Evolutionary conservation across 1,140 invertebrate genomes (phyloP).

Genomic region (Helicorthomorpha holstii): DNA sequence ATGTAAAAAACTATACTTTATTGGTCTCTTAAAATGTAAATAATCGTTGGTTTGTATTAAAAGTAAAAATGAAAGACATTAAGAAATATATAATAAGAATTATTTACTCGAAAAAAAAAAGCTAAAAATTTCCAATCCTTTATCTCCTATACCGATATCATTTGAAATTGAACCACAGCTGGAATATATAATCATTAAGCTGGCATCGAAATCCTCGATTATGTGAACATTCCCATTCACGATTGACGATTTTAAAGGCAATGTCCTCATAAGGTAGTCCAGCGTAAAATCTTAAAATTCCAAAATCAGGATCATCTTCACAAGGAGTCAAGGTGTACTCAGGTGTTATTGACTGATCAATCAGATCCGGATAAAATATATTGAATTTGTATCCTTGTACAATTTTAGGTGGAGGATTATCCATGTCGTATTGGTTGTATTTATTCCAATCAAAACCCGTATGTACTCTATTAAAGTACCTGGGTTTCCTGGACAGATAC

Average conservation of each 20-base stretch:
- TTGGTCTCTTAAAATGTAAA: no score
- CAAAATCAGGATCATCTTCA: slow-evolving; percentile 85
- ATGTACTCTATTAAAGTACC: slow-evolving; percentile 84
- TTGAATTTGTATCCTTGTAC: slow-evolving; percentile 99
- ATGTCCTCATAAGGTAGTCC: slow-evolving; percentile 99
- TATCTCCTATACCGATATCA: slow-evolving; percentile 87
- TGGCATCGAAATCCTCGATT: slow-evolving; percentile 95
- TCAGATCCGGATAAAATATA: slow-evolving; percentile 98
- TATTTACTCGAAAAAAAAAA: no score
- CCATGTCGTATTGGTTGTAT: slow-evolving; percentile 99
- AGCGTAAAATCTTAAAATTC: slow-evolving; percentile 81
- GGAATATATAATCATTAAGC: slow-evolving; percentile 99
- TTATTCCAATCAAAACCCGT: slow-evolving; percentile 99
- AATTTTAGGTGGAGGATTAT: slow-evolving; percentile 99
- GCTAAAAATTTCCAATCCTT: no score
- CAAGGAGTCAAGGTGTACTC: slow-evolving; percentile 86
- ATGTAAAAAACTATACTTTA: no score
- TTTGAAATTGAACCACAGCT: slow-evolving; percentile 99
- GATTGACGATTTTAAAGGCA: slow-evolving; percentile 97
- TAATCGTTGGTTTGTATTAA: no score
- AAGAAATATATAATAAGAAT: no score
- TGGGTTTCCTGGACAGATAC: slow-evolving; percentile 89
- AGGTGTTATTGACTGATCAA: slow-evolving; percentile 85
- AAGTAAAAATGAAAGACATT: no score
- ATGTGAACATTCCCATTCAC: slow-evolving; percentile 99